Base-by-base conservation (phyloP, 1,140 invertebrate genomes). In the Venturia canescens region DNA sequence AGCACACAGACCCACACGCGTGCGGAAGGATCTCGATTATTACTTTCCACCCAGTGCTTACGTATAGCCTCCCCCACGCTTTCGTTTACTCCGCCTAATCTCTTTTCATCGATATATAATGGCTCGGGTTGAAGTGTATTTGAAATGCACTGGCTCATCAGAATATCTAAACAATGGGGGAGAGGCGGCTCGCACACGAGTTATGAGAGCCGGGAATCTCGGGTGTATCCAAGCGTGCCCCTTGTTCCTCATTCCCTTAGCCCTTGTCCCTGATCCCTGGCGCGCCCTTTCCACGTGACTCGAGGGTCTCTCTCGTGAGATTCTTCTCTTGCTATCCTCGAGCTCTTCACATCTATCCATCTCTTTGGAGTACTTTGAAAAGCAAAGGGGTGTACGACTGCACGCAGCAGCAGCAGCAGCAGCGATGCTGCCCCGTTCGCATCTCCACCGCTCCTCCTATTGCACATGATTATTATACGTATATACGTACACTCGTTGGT, bases 131-230 rank as follows among this genome's bases (percentile, higher is more conserved):
- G 83, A 83, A 86, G 84, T 78, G 83, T 79, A 83, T 85, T 86
- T 83, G 80, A 84, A 84, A 85, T 85, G 80, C 84, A 85, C 84
- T 84, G 81, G 85, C 86, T 88, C 87, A 88, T 88, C 86, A 85
- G 83, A 87, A 87, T 83, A 85, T 86, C 86, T 84, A 87, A 87
- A 88, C 87, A 88, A 88, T 88, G 83, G 79, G 26, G 16, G 29
- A 7, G 27, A 23, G 71, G 13, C n/a, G n/a, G n/a, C n/a, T 21
- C n/a, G 29, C 31, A 69, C 27, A 69, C 60, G 66, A 69, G 66
- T 69, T 63, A 23, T 63, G 26, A 63, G 26, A 63, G 60, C 1
- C 31, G 66, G 66, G n/a, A 69, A 69, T 69, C 66, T 31, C 66
- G 29, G 27, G 66, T 69, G 66, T 69, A 31, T 31, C 66, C 23